Conservation (phyloP, 2,888 invertebrate species). For the Cosmia pyralina region DNA sequence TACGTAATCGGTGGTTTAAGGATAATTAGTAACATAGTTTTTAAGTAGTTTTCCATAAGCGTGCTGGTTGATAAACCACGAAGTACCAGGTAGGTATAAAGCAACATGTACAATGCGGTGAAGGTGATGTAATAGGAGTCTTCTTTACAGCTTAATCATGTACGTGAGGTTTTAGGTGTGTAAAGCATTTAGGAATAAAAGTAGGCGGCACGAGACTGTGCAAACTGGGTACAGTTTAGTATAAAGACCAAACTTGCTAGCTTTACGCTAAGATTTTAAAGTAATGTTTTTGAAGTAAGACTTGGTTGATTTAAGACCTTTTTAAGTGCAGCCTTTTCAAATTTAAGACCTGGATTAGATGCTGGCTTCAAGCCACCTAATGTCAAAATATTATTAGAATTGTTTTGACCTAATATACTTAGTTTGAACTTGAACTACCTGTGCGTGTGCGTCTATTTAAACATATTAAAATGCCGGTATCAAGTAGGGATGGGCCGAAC, state of each 20-base stretch:
- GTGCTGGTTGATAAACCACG: slow-evolving; percentile 51
- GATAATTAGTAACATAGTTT: slow-evolving; percentile 57
- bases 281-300: neutral
- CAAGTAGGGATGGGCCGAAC: too few relatives aligned
- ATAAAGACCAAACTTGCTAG: slow-evolving; percentile 16
- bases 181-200: slow-evolving; percentile 52
- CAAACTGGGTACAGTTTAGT: slow-evolving; percentile 15
- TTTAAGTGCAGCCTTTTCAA: neutral
- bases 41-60: slow-evolving; percentile 52
- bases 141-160: slow-evolving; percentile 61
- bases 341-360: neutral
- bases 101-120: slow-evolving; percentile 59
- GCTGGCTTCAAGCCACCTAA: neutral
- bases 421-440: slow-evolving; percentile 12
- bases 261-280: slow-evolving; percentile 16
- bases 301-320: slow-evolving; percentile 15
- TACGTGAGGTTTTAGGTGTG: slow-evolving; percentile 54
- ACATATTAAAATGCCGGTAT: neutral
- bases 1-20: slow-evolving; percentile 52
- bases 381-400: neutral
- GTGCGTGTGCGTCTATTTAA: slow-evolving; percentile 6
- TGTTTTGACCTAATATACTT: neutral
- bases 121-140: slow-evolving; percentile 68
- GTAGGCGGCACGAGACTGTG: slow-evolving; percentile 18
- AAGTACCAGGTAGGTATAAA: slow-evolving; percentile 56